Percentiles rank a stretch among this genome's conserved stretches.
Evolutionary conservation across 2,888 invertebrate species (phyloP).

Genomic region (Megaustenia siamemsis): DNA sequence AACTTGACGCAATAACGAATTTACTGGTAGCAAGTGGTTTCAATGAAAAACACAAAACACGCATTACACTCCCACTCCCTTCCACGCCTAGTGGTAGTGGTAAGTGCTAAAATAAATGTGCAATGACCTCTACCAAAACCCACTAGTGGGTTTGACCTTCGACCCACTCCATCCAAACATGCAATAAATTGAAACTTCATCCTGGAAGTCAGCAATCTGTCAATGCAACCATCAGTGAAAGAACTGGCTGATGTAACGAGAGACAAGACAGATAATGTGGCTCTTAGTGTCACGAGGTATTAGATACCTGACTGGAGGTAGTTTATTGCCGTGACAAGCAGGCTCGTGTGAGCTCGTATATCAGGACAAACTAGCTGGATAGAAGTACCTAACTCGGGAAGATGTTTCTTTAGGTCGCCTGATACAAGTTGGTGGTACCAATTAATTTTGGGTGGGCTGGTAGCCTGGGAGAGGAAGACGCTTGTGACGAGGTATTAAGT

Average conservation of each 20-base stretch:
- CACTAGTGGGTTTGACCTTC: not conserved
- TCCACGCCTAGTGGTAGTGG: too few relatives aligned
- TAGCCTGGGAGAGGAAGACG: not conserved
- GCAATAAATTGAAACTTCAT: conserved; percentile 25
- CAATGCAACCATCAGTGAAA: not conserved
- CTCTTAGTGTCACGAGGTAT: conserved; percentile 6
- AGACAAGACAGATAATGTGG: not conserved
- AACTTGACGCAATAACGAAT: too few relatives aligned
- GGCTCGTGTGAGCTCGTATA: not conserved
- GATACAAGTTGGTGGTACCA: not conserved
- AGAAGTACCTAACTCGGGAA: not conserved
- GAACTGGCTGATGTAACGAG: not conserved
- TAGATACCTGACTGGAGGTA: not conserved
- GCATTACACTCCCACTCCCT: too few relatives aligned
- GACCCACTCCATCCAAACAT: not conserved
- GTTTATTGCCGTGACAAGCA: not conserved
- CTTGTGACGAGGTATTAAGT: too few relatives aligned
- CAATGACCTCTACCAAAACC: not conserved
- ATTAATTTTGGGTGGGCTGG: not conserved
- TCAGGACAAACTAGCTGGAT: not conserved
- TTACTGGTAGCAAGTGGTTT: too few relatives aligned
- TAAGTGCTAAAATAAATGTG: too few relatives aligned
- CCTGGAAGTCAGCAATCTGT: not conserved
- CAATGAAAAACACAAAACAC: too few relatives aligned
- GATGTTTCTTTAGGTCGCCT: not conserved